Evolutionary conservation across 2,888 invertebrate species (phyloP).

Genomic region (Cosmia pyralina): DNA sequence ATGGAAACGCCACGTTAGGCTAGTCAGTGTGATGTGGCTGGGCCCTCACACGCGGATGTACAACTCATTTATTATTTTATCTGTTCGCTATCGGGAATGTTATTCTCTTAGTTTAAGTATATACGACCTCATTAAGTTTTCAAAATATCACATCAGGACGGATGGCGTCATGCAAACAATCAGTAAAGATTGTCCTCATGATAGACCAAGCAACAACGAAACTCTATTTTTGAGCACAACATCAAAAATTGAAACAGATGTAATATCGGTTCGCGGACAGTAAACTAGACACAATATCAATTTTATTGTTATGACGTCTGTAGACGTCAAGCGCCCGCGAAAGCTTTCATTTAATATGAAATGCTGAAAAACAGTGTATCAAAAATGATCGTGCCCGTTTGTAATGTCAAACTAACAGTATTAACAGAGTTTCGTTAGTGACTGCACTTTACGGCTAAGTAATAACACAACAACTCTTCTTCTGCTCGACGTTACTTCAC

Average conservation of each 20-base stretch:
- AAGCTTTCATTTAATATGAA: background rate
- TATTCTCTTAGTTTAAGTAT: slow-evolving; percentile 6
- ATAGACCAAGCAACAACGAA: slow-evolving; percentile 8
- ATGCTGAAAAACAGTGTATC: background rate
- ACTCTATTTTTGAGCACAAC: background rate
- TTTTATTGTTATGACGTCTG: too few species aligned
- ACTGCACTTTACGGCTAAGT: too few species aligned
- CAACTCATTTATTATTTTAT: slow-evolving; percentile 11
- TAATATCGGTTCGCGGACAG: background rate
- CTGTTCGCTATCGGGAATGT: slow-evolving; percentile 50
- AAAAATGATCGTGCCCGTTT: background rate
- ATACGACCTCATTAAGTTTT: slow-evolving; percentile 5
- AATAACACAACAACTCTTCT: background rate
- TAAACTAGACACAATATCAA: too few species aligned
- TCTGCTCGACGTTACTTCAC: background rate
- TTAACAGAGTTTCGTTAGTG: background rate
- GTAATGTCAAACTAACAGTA: background rate
- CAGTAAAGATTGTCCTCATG: background rate
- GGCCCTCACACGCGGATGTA: background rate
- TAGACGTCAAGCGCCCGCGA: too few species aligned
- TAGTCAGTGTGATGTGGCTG: background rate
- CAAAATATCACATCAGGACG: slow-evolving; percentile 27
- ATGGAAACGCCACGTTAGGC: background rate
- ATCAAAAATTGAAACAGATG: background rate
- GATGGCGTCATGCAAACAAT: background rate